phyloP scores from a whole-genome alignment of 2,888 invertebrate genomes.

The Cheilosia pagana region DNA sequence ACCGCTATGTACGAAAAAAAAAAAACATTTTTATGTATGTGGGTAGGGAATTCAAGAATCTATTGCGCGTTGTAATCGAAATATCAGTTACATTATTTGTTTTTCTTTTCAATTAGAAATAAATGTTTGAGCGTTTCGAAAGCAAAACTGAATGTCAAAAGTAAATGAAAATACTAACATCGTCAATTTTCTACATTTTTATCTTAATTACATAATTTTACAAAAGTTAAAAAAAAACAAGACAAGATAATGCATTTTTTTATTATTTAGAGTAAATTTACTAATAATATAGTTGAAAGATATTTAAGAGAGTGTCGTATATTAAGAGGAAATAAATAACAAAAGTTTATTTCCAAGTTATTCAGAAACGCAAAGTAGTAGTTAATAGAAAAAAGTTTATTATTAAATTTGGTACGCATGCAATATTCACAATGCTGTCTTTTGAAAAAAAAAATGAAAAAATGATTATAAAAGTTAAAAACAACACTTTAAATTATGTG shows the following conservation, averaged over 20 bases:
- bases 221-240: conserved; percentile 48
- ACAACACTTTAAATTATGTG: background rate
- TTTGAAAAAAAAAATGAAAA: conserved; percentile 1
- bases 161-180: conserved; percentile 7
- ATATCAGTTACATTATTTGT: conserved; percentile 7
- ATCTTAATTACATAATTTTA: conserved; percentile 39
- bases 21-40: background rate
- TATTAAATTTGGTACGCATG: conserved; percentile 40
- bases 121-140: background rate
- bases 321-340: conserved; percentile 18
- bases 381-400: conserved; percentile 22
- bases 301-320: conserved; percentile 43
- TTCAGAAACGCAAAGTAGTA: conserved; percentile 17
- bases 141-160: conserved; percentile 15
- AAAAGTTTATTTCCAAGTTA: conserved; percentile 23
- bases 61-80: conserved; percentile 24
- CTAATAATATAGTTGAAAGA: conserved; percentile 53
- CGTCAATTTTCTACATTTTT: conserved; percentile 59
- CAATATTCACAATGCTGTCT: conserved; percentile 33
- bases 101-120: conserved; percentile 11
- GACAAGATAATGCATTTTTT: conserved; percentile 74
- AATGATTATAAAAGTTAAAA: conserved; percentile 1
- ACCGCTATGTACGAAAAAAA: background rate
- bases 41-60: conserved; percentile 11
- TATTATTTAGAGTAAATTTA: conserved; percentile 69